A percentile compares a stretch with the other conserved stretches of the same genome.
Evolutionary conservation across 2,797 vertebrate genomes (phyloP).

Genomic region (Amblyopsis hoosieri): DNA sequence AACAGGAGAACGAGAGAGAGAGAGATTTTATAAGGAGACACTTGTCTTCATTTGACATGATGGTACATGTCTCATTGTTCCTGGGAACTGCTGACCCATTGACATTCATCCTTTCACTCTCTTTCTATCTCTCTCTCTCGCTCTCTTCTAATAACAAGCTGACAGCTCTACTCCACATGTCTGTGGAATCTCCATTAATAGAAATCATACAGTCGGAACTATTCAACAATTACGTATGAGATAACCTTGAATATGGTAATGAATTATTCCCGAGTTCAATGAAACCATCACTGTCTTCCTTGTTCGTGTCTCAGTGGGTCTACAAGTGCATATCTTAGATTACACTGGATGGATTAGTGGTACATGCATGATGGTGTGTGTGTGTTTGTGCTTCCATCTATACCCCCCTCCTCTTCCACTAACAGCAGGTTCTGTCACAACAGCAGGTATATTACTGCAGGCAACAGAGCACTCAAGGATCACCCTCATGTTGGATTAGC

Average conservation of each 20-base stretch:
- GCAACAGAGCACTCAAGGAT: slow-evolving; percentile 74
- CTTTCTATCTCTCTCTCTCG: slow-evolving; percentile 1
- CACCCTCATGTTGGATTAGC: slow-evolving; percentile 71
- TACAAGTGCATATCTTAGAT: not conserved
- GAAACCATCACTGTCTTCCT: not conserved
- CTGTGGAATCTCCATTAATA: not conserved
- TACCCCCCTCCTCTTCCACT: slow-evolving; percentile 33
- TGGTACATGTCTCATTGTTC: slow-evolving; percentile 27
- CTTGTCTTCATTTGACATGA: slow-evolving; percentile 40
- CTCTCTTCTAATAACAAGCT: slow-evolving; percentile 2
- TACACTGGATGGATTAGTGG: not conserved
- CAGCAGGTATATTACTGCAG: slow-evolving; percentile 68
- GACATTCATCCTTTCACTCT: slow-evolving; percentile 18
- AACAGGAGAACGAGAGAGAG: slow-evolving; percentile 3
- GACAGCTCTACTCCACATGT: not conserved
- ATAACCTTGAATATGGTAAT: slow-evolving; percentile 10
- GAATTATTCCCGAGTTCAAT: slow-evolving; percentile 18
- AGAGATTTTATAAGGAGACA: slow-evolving; percentile 20
- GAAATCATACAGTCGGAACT: not conserved
- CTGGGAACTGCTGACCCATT: slow-evolving; percentile 21
- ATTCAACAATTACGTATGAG: slow-evolving; percentile 1
- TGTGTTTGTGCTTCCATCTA: slow-evolving; percentile 35
- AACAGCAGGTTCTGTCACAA: slow-evolving; percentile 58
- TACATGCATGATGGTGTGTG: slow-evolving; percentile 7
- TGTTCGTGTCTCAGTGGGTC: slow-evolving; percentile 8